Evolutionary conservation across 2,113 vertebrate species (phyloP).

Genomic region (Percina caprodes): DNA sequence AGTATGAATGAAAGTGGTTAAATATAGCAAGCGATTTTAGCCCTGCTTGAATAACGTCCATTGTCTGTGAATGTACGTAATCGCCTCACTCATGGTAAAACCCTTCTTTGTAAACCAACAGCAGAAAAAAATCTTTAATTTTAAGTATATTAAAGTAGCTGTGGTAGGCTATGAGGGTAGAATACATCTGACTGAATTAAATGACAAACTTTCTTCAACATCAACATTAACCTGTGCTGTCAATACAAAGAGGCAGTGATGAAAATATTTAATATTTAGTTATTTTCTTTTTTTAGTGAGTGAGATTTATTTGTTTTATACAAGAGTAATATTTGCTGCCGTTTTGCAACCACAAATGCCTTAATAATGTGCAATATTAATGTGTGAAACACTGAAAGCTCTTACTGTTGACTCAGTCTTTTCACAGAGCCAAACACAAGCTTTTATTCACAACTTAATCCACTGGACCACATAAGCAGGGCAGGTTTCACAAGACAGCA

Average conservation of each 20-base stretch:
- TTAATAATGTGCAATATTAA: background rate
- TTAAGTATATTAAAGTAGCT: background rate
- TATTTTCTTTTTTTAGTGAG: background rate
- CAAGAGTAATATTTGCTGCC: background rate
- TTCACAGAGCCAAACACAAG: background rate
- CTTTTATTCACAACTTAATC: background rate
- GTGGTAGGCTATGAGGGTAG: background rate
- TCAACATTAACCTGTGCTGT: background rate
- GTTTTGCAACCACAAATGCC: background rate
- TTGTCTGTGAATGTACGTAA: slow-evolving; percentile 72
- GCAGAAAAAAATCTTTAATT: background rate
- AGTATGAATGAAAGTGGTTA: slow-evolving; percentile 64
- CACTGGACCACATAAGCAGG: slow-evolving; percentile 9
- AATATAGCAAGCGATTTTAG: slow-evolving; percentile 72
- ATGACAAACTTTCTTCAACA: background rate
- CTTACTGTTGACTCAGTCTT: background rate
- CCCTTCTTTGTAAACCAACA: slow-evolving; percentile 22
- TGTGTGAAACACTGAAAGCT: background rate
- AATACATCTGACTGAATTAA: background rate
- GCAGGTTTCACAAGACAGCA: slow-evolving; percentile 48
- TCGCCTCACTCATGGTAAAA: slow-evolving; percentile 24
- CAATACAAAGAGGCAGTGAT: background rate
- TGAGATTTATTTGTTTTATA: background rate
- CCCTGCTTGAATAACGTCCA: slow-evolving; percentile 62
- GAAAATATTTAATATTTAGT: background rate